Evolutionary conservation across 2,888 invertebrate species (phyloP).

Genomic region (Drosophila leonis): DNA sequence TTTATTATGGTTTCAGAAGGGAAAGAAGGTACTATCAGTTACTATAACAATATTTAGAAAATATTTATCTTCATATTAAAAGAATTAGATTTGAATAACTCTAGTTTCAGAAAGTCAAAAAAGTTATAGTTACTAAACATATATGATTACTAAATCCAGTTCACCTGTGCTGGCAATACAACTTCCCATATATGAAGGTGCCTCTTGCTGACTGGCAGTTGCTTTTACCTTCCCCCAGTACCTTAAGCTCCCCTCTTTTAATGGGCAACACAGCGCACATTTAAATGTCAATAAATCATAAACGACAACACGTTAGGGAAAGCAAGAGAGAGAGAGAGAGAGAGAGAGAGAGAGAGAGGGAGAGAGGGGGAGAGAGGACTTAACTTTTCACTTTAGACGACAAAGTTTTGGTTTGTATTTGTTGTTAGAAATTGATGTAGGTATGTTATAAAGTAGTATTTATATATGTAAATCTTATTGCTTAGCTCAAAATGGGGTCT

Average conservation of each 20-base stretch:
- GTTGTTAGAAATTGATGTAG: conserved; percentile 44
- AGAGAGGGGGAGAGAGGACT: neutral
- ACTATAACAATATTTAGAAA: no score
- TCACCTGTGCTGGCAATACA: neutral
- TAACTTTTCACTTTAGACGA: conserved; percentile 44
- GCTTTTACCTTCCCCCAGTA: neutral
- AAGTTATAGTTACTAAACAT: neutral
- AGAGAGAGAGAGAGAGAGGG: neutral
- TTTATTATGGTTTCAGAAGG: no score
- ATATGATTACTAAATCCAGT: neutral
- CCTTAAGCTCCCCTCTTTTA: neutral
- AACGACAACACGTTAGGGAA: conserved; percentile 12
- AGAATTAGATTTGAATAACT: neutral
- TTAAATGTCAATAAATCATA: conserved; percentile 80
- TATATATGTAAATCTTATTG: conserved; percentile 11
- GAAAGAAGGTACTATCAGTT: no score
- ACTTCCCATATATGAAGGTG: neutral
- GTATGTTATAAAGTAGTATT: neutral
- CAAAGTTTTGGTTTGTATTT: conserved; percentile 47
- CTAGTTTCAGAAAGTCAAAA: neutral
- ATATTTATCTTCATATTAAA: neutral
- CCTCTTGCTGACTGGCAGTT: conserved; percentile 7
- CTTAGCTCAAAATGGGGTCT: conserved; percentile 58
- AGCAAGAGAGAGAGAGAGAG: neutral
- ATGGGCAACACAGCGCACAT: conserved; percentile 32